Conservation (phyloP, 2,888 invertebrate genomes). For the Pilophorus perplexus region DNA sequence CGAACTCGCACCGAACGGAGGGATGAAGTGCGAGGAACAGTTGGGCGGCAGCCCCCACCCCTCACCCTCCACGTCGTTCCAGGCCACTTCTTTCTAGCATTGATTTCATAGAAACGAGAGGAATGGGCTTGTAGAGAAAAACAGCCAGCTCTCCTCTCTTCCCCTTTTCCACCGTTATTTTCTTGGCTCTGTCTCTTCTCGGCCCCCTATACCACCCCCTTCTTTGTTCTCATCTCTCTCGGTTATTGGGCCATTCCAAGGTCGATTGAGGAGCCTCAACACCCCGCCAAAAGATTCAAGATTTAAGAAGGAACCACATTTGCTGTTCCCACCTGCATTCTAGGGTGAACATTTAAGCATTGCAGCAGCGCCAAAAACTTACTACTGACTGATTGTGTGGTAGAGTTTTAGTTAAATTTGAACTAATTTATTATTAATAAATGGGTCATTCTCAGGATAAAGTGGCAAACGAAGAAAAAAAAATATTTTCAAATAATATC, state of each 20-base stretch:
- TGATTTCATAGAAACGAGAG: conserved; percentile 28
- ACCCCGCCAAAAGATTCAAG: conserved; percentile 1
- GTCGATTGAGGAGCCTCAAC: conserved; percentile 14
- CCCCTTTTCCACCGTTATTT: no score
- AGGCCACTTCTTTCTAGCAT: conserved; percentile 27
- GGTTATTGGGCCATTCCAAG: conserved; percentile 26
- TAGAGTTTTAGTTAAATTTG: no score
- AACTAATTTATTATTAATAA: no score
- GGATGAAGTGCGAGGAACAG: not conserved
- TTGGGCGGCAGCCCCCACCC: conserved; percentile 3
- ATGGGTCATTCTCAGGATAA: no score
- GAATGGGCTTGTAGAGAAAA: conserved; percentile 9
- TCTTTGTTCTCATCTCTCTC: no score
- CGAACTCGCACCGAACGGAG: not conserved
- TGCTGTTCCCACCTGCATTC: no score
- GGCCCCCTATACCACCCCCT: no score
- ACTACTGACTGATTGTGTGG: no score
- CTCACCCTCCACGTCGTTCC: conserved; percentile 16
- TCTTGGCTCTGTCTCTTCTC: conserved; percentile 3
- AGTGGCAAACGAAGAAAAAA: no score
- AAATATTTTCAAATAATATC: no score
- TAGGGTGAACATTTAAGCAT: not conserved
- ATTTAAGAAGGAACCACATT: conserved; percentile 9
- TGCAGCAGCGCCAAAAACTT: not conserved
- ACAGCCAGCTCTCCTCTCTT: conserved; percentile 8